These are phyloP conservation scores for Denticeps clupeoides DNA, from an alignment of 2,797 vertebrate species.

Conservation along the genomic window DNA sequence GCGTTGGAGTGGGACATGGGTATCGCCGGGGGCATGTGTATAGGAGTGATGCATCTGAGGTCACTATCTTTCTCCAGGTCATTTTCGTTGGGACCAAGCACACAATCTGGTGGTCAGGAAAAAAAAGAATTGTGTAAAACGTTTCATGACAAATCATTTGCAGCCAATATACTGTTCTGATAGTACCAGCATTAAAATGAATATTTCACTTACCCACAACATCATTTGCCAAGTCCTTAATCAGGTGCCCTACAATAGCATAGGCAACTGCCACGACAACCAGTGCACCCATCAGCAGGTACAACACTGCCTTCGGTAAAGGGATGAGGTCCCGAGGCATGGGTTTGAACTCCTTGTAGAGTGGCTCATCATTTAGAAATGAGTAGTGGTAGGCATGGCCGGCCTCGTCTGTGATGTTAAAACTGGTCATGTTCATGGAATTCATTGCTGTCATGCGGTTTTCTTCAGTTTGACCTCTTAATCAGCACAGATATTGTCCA, in stretches of 20 bases:
- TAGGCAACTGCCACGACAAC: constrained; percentile 71
- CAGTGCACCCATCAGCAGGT: constrained; percentile 66
- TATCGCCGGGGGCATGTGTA: constrained; percentile 32
- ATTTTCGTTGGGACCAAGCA: constrained; percentile 54
- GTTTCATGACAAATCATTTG: too few species aligned
- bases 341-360: constrained; percentile 63
- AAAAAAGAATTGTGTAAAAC: too few species aligned
- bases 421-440: constrained; percentile 34
- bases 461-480: too few species aligned
- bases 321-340: constrained; percentile 53
- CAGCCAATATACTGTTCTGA: too few species aligned
- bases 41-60: constrained; percentile 12
- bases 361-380: constrained; percentile 36
- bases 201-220: constrained; percentile 52
- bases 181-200: too few species aligned
- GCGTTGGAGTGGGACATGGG: constrained; percentile 51
- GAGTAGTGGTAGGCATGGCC: constrained; percentile 38
- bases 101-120: constrained; percentile 37
- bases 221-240: constrained; percentile 72
- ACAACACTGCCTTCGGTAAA: constrained; percentile 61
- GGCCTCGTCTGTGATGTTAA: constrained; percentile 32
- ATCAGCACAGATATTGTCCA: too few species aligned
- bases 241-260: constrained; percentile 73
- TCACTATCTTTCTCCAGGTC: constrained; percentile 37
- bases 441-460: too few species aligned